phyloP scores from a whole-genome alignment of 2,797 vertebrate species.

The Dermochelys coriacea region DNA sequence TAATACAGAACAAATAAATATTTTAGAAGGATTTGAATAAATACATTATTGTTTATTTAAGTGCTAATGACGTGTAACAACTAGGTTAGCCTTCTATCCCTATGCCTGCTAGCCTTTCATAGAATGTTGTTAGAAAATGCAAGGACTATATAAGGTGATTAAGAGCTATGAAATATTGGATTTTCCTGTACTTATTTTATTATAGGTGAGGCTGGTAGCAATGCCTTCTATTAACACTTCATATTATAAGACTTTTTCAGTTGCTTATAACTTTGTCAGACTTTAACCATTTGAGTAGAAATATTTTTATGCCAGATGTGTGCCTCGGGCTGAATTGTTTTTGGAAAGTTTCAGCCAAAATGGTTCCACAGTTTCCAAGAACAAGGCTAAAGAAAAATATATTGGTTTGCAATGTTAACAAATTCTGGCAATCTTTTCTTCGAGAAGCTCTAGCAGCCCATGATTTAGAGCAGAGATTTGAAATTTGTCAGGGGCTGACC shows the following conservation, averaged over 20 bases:
- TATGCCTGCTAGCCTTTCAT: background rate
- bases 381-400: background rate
- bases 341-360: background rate
- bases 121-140: background rate
- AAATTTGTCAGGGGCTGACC: background rate
- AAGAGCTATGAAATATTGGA: background rate
- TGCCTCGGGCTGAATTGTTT: background rate
- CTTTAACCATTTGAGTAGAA: background rate
- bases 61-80: background rate
- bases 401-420: background rate
- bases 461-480: background rate
- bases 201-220: background rate
- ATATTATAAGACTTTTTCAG: background rate
- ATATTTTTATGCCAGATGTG: background rate
- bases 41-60: background rate
- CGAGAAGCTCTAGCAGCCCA: background rate
- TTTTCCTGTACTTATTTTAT: background rate
- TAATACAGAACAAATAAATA: background rate
- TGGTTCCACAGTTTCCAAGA: background rate
- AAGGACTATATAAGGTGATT: background rate
- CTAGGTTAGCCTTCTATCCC: background rate
- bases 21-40: background rate
- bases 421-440: background rate
- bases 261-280: background rate
- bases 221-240: background rate